phyloP scores from a whole-genome alignment of 2,113 vertebrate genomes.

The Arvicanthis niloticus region DNA sequence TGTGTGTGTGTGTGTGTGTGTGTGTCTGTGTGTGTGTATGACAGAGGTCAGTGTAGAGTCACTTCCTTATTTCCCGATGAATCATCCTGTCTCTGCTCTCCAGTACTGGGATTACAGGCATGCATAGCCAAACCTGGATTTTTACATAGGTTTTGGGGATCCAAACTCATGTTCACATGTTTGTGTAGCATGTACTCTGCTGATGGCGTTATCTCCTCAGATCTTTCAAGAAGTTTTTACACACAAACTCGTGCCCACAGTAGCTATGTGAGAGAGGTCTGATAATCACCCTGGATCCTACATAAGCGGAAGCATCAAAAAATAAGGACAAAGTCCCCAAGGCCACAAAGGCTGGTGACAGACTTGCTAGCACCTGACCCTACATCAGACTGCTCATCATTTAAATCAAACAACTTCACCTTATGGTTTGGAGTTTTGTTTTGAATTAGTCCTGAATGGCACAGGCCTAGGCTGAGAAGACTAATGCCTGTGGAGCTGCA shows the following conservation, averaged over 20 bases:
- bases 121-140: neutral
- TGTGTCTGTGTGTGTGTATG: too few relatives aligned
- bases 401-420: too few relatives aligned
- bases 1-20: neutral
- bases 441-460: neutral
- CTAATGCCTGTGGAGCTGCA: too few relatives aligned
- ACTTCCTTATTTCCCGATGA: neutral
- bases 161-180: neutral
- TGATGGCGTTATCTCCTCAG: neutral
- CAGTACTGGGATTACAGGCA: too few relatives aligned
- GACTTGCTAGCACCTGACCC: neutral
- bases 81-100: neutral
- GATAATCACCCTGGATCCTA: neutral
- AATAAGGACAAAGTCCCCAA: neutral
- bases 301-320: neutral
- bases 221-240: neutral
- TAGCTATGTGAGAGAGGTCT: neutral
- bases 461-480: neutral
- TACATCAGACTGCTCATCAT: accelerated
- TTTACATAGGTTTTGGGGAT: too few relatives aligned
- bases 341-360: neutral
- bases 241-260: too few relatives aligned
- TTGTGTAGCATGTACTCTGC: too few relatives aligned
- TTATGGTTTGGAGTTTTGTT: accelerated
- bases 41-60: neutral